Conservation (phyloP, 2,113 vertebrate genomes). For the Hypocryptadius cinnamomeus region DNA sequence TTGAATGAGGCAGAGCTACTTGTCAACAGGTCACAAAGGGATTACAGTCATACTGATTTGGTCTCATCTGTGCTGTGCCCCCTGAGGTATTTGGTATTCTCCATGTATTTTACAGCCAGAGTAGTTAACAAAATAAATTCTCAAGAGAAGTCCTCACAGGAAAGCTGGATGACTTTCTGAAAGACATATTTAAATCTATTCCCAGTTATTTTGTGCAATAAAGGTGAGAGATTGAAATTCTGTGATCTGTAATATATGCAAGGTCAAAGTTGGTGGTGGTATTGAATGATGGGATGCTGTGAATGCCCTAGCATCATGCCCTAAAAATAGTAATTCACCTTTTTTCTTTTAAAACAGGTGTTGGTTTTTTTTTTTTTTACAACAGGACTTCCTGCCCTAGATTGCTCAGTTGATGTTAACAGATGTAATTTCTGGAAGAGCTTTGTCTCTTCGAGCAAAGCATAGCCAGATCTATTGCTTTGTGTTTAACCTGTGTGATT, state of each 20-base stretch:
- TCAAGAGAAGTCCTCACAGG: neutral
- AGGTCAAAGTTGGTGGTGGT: neutral
- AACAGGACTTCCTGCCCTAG: neutral
- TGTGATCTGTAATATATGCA: neutral
- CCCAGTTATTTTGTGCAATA: neutral
- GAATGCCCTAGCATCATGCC: neutral
- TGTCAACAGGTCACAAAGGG: neutral
- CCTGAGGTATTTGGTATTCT: neutral
- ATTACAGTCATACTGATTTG: neutral
- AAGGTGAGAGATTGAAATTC: neutral
- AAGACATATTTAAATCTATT: neutral
- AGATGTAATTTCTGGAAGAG: neutral
- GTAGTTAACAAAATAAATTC: neutral
- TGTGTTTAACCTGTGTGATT: neutral
- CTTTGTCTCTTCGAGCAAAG: neutral
- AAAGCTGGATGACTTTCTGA: neutral
- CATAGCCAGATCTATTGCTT: neutral
- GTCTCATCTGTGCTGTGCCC: neutral
- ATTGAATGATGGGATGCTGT: neutral
- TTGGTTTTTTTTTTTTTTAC: neutral
- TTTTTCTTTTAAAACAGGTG: neutral
- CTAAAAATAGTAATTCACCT: neutral
- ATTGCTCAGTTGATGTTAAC: neutral
- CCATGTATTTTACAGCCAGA: neutral
- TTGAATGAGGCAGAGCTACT: neutral